Base-by-base conservation (phyloP, 92 coral and sea anemone species). In the Muricea muricata region DNA sequence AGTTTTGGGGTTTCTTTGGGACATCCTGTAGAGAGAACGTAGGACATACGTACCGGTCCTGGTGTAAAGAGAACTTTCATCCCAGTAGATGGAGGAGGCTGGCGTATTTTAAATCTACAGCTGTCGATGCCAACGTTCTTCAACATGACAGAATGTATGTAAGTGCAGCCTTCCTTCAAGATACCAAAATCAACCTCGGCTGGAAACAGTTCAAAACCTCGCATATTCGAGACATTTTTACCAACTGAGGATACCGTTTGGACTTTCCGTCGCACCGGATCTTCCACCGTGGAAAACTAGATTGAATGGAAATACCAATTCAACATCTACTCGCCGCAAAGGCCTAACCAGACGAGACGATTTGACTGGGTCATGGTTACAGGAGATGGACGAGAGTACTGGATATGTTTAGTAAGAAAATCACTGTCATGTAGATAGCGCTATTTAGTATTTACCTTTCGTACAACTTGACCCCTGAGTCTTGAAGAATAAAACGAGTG, bases 21-120 rank as follows among this genome's bases (percentile, higher is more conserved):
- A 45, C 50, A 4, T n/a, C 25, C 21, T 9, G 21, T 7, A 13
- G 30, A 32, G 1, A 28, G 6, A 4, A 11, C n/a, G n/a, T n/a
- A 20, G 12, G 30, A 6, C 30, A 21, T 28, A 63, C 98, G 73
- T 75, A 96, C 99, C 80, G 97, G 97, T 73, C 99, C 99, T 0
- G 99, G 99, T 50, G 89, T 87, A 73, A 88, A 96, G 60, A 96
- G 89, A 58, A 96, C 90, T 30, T 93, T 88, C 66, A 96, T 73
- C 25, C 99, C 99, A 23, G 99, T 96, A 4, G 97, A 93, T 21
- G 95, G 97, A 1, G 99, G 99, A 4, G 99, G 99, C 55, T 96
- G 99, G 33, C 91, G 92, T 80, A 96, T 73, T 65, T 93, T 96
- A 61, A 83, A 96, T 40, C 99, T 89, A 35, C 97, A 93, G 89